Percentiles rank a stretch among this genome's conserved stretches.
Evolutionary conservation across 2,888 invertebrate species (phyloP).

Genomic region (Baronia brevicornis): DNA sequence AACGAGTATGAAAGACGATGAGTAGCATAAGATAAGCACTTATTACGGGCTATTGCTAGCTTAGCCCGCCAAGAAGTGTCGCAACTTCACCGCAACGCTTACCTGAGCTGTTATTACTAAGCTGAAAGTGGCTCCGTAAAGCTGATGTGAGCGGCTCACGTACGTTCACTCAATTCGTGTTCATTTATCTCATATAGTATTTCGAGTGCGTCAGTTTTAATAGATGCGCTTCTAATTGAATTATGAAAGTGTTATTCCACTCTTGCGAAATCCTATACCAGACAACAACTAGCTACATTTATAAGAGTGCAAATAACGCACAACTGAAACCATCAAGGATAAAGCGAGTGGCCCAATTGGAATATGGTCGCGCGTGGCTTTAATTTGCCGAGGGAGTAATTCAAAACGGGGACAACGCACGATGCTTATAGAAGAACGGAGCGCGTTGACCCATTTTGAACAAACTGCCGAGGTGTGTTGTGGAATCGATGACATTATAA

Average conservation of each 20-base stretch:
- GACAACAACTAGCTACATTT: no score
- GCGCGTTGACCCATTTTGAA: conserved; percentile 68
- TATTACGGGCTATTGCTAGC: conserved; percentile 26
- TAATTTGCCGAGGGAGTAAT: conserved; percentile 63
- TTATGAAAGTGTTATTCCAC: conserved; percentile 19
- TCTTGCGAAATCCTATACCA: no score
- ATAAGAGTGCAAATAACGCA: no score
- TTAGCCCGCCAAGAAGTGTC: conserved; percentile 31
- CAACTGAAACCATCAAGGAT: conserved; percentile 14
- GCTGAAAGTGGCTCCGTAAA: conserved; percentile 57
- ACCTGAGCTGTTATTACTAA: conserved; percentile 43
- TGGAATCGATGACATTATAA: conserved; percentile 65
- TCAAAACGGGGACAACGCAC: conserved; percentile 62
- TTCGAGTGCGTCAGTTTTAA: conserved; percentile 25
- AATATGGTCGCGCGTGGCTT: conserved; percentile 38
- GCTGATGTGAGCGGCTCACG: conserved; percentile 51
- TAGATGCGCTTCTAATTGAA: conserved; percentile 9
- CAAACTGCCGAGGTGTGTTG: conserved; percentile 50
- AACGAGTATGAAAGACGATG: not conserved
- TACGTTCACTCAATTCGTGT: conserved; percentile 42
- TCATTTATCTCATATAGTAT: conserved; percentile 21
- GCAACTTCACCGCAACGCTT: conserved; percentile 37
- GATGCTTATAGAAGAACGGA: conserved; percentile 41
- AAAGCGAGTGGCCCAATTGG: conserved; percentile 32
- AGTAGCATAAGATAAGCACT: conserved; percentile 14